These are phyloP conservation scores for Girardia tigrina DNA, from an alignment of 2,888 invertebrate genomes.

Conservation along the genomic window DNA sequence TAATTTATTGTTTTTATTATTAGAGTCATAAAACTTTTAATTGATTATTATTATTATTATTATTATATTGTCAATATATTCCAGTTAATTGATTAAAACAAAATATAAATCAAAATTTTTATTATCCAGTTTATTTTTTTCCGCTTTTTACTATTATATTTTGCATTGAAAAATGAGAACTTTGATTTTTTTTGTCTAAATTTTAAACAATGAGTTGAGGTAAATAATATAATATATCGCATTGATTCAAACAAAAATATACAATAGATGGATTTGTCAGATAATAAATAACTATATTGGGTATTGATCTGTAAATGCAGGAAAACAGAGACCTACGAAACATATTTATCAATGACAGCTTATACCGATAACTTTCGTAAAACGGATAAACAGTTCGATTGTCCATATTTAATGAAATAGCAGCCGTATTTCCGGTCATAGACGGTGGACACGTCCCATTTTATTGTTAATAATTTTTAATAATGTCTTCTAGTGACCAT, in stretches of 20 bases:
- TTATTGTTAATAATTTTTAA: not conserved
- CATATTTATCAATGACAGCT: conserved; percentile 18
- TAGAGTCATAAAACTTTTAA: no score
- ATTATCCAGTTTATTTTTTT: no score
- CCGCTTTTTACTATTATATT: no score
- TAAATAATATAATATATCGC: not conserved
- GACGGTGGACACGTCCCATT: conserved; percentile 14
- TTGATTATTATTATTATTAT: not conserved
- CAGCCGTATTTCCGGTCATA: conserved; percentile 12
- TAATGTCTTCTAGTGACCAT: not conserved
- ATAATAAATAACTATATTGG: conserved; percentile 10
- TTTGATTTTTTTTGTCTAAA: no score
- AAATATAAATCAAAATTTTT: no score
- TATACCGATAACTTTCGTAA: conserved; percentile 14
- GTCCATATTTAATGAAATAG: conserved; percentile 15
- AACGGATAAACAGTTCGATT: conserved; percentile 23
- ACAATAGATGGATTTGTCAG: conserved; percentile 23
- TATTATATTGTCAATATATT: no score
- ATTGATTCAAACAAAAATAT: conserved; percentile 14
- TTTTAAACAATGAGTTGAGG: no score
- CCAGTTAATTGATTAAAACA: no score
- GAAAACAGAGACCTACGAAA: conserved; percentile 14
- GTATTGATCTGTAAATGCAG: conserved; percentile 23
- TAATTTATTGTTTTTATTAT: no score
- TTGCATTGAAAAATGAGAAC: no score